A percentile compares a stretch with the other conserved stretches of the same genome.
phyloP scores from a whole-genome alignment of 2,888 invertebrate species.

The Latrodectus hesperus region DNA sequence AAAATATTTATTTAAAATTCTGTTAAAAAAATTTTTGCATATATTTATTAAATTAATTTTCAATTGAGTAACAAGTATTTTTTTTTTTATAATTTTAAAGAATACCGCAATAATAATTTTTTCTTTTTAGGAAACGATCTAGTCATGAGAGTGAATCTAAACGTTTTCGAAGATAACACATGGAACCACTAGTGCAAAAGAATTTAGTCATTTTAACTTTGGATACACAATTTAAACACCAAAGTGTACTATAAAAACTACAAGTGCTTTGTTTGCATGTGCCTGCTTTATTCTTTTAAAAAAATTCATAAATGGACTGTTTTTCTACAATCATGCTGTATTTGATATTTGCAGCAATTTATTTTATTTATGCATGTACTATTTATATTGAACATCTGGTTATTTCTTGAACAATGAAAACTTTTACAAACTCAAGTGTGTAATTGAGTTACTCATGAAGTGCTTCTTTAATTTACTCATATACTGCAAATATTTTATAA shows the following conservation, averaged over 20 bases:
- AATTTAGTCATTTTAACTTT: constrained; percentile 44
- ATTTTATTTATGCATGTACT: background rate
- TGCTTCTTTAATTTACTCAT: too few relatives aligned
- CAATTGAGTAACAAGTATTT: background rate
- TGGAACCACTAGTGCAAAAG: constrained; percentile 26
- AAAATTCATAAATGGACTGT: constrained; percentile 6
- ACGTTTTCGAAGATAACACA: constrained; percentile 58
- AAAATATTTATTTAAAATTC: background rate
- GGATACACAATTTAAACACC: constrained; percentile 22
- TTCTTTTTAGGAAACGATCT: constrained; percentile 57
- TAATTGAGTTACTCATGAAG: too few relatives aligned
- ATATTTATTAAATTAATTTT: background rate
- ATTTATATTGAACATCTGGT: background rate
- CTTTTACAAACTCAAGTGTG: too few relatives aligned
- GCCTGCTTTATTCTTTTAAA: constrained; percentile 13
- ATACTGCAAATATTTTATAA: too few relatives aligned
- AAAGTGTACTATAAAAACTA: constrained; percentile 39
- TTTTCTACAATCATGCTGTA: background rate
- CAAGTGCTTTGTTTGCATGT: constrained; percentile 42
- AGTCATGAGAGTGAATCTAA: constrained; percentile 61
- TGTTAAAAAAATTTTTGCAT: background rate
- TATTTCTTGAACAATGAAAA: background rate
- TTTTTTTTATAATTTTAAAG: constrained; percentile 8
- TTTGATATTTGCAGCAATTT: constrained; percentile 2
- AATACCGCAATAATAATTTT: constrained; percentile 10